Base-by-base conservation (phyloP, 2,113 vertebrate species). In the Saimiri boliviensis region DNA sequence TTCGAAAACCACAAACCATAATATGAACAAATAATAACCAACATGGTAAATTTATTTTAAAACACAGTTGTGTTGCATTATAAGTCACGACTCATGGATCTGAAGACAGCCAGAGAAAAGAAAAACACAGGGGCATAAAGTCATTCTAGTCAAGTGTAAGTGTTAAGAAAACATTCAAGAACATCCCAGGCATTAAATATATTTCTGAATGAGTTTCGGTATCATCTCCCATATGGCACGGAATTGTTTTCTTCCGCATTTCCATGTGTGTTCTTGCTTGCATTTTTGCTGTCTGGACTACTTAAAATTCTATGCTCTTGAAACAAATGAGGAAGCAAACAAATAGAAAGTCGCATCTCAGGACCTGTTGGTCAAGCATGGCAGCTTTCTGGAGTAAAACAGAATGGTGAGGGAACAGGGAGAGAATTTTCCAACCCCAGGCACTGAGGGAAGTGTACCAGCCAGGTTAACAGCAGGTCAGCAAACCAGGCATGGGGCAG, bases 101-200 rank as follows among this genome's bases (percentile, higher is more conserved):
- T 93, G 25, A 80, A 86, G 73, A 89, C 40, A 97, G 37, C 37
- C 90, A 94, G 81, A 71, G 84, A 97, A 92, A 30, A 82, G 8
- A 86, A 86, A 79, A 91, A 91, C 42, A 91, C 73, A 74, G 70
- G 84, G 47, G 68, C 93, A 86, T 58, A 93, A 70, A 97, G 92
- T 91, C 95, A 96, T 92, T 91, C 52, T 35, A 82, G 73, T 91
- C 45, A 27, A 96, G 87, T 89, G 21, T 63, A 91, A 92, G 79
- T 91, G 79, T 86, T 96, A 81, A 79, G 42, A 92, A 84, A 94
- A 94, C 88, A 95, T 77, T 91, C 76, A 77, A 93, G 81, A 93
- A 74, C 89, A 52, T 96, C 66, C 70, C 87, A 95, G 93, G 80
- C 96, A 96, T 88, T 94, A 95, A 93, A 91, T 94, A 86, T 85